Evolutionary conservation across 2,113 vertebrate species (phyloP), one percentile per base, ranked within the genome.

Genomic region (Pelecanoides urinatrix): DNA sequence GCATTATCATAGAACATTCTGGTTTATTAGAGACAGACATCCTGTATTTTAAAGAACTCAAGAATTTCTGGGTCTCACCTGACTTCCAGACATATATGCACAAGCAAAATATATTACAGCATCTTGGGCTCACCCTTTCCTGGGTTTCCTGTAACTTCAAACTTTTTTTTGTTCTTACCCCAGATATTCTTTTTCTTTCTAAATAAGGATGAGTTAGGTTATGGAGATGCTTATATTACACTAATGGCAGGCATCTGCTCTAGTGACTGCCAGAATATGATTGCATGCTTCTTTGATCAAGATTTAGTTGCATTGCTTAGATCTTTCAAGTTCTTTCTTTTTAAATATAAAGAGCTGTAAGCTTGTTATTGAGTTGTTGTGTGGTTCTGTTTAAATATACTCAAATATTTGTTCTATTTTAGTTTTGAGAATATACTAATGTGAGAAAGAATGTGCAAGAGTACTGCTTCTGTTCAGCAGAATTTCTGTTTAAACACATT

Each of bases 371-470:
- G 70, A 92, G 34, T 88, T 91, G 65, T 92, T 94, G 72, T 82
- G 56, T 82, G 62, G 71, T 73, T 97, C 86, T 94, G 91, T 88
- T 96, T 95, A 93, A 96, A 80, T 92, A 66, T 44, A 59, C 36
- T 90, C 52, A 89, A 90, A 90, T 96, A 93, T 86, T 96, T 90
- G n/a, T 90, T 92, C 75, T 91, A 5, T 81, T 94, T 90, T 72
- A 65, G 45, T 89, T 94, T 88, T 59, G 36, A 75, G 65, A 87
- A 68, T 85, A 55, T 45, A 72, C 49, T 87, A 13, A 80, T 44
- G 18, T 38, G 62, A 89, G 61, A 75, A 92, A 58, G 58, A 96
- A 78, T 70, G 45, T 86, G 50, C 8, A 8, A 44, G 53, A 76
- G 40, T 49, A 56, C 71, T 86, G 55, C 67, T 85, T 87, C 42